Conservation (phyloP, 2,113 vertebrate genomes). For the Myodes glareolus region DNA sequence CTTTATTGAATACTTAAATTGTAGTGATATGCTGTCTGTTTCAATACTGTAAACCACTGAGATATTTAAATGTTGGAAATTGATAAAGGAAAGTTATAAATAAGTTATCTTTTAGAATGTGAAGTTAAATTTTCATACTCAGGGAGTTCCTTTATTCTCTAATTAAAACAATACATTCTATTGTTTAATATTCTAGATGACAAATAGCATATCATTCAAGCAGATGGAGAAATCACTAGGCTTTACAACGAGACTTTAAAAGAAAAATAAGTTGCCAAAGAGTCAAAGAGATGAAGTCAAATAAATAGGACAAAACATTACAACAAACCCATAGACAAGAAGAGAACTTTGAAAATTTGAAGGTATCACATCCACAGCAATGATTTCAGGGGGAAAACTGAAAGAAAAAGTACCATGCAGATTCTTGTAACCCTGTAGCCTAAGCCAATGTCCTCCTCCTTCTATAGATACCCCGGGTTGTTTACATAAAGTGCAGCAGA, state of each 20-base stretch:
- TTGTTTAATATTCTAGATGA: constrained; percentile 65
- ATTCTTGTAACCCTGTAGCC: not conserved
- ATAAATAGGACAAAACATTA: constrained; percentile 34
- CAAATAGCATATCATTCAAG: constrained; percentile 52
- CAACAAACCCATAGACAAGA: not conserved
- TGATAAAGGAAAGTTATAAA: constrained; percentile 55
- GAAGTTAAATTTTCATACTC: constrained; percentile 22
- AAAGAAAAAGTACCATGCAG: not conserved
- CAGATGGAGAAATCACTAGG: constrained; percentile 48
- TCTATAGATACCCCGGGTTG: not conserved
- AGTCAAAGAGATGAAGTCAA: constrained; percentile 55
- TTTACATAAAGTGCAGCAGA: not conserved
- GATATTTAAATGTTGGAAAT: constrained; percentile 37
- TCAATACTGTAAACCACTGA: constrained; percentile 46
- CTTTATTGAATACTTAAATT: constrained; percentile 61
- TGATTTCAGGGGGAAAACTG: not conserved
- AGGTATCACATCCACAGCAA: not conserved
- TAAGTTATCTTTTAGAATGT: constrained; percentile 56
- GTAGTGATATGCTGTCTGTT: not conserved
- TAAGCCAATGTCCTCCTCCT: not conserved
- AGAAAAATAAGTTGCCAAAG: constrained; percentile 69
- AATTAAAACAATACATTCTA: constrained; percentile 51
- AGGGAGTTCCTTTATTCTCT: constrained; percentile 28
- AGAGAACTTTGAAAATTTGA: not conserved
- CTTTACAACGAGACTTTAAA: constrained; percentile 76